Percentiles rank a stretch among this genome's conserved stretches.
Conservation (phyloP, 2,797 vertebrate species). For the Labeo calbasu region DNA sequence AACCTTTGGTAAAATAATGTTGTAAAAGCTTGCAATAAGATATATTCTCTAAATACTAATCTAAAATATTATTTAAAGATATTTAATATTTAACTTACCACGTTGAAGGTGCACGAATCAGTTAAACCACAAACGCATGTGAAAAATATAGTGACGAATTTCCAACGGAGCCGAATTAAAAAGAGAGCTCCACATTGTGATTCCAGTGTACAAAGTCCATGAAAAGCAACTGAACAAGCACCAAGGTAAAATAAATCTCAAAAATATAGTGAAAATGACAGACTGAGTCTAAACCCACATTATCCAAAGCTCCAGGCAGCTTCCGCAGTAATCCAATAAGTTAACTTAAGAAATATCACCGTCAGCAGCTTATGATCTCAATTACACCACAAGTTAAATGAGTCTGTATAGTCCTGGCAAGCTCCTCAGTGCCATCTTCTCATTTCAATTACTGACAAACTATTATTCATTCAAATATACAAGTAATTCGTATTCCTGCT, state of each 20-base stretch:
- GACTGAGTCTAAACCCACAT: not conserved
- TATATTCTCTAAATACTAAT: not conserved
- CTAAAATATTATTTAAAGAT: not conserved
- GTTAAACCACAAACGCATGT: not conserved
- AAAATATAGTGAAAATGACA: not conserved
- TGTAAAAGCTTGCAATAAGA: not conserved
- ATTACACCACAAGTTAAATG: constrained; percentile 11
- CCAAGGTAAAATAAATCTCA: not conserved
- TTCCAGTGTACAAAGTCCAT: constrained; percentile 5
- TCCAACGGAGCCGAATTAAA: not conserved
- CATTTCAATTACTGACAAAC: not conserved
- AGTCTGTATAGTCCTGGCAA: constrained; percentile 11
- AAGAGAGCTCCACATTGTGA: not conserved
- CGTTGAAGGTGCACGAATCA: not conserved
- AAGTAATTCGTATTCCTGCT: not conserved
- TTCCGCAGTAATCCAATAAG: constrained; percentile 29
- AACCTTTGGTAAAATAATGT: not conserved
- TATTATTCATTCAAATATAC: not conserved
- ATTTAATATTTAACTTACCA: constrained; percentile 20
- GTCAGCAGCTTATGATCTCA: not conserved
- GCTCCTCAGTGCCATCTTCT: not conserved
- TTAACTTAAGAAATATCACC: not conserved
- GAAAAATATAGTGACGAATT: not conserved
- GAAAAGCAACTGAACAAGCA: not conserved
- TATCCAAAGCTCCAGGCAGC: constrained; percentile 26